phyloP scores from a whole-genome alignment of 1,140 invertebrate species.

The Drosophila pallidifrons region DNA sequence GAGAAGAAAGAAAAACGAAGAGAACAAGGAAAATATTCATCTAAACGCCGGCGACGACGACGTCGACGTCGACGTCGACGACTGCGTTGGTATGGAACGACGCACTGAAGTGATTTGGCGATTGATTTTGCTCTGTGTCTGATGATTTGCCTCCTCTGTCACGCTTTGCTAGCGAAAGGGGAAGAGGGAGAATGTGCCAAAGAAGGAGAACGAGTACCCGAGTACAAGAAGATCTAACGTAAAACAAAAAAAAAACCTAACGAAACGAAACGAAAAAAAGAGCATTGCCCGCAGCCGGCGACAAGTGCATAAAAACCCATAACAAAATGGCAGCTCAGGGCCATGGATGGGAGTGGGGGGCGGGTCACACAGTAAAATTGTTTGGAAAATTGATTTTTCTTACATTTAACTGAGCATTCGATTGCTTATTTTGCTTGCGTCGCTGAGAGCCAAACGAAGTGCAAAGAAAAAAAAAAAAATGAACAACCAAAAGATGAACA shows the following conservation, averaged over 20 bases:
- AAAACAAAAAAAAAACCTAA: background rate
- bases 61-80: conserved; percentile 16
- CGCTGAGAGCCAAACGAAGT: conserved; percentile 50
- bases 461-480: conserved; percentile 41
- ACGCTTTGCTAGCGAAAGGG: background rate
- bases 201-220: conserved; percentile 20
- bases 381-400: conserved; percentile 84
- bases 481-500: conserved; percentile 31
- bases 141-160: conserved; percentile 59
- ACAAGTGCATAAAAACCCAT: conserved; percentile 80
- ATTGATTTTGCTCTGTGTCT: conserved; percentile 72
- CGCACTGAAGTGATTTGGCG: conserved; percentile 80
- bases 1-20: background rate
- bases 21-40: conserved; percentile 46
- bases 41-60: conserved; percentile 40
- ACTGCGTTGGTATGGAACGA: conserved; percentile 45
- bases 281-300: conserved; percentile 79
- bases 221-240: conserved; percentile 21
- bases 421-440: conserved; percentile 80
- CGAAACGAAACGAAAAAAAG: conserved; percentile 33
- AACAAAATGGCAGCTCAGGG: conserved; percentile 56
- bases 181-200: background rate
- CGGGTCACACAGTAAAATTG: conserved; percentile 74
- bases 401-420: conserved; percentile 84
- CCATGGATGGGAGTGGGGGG: conserved; percentile 3